Conservation (phyloP, 2,113 vertebrate genomes). For the Pampusana beccarii region DNA sequence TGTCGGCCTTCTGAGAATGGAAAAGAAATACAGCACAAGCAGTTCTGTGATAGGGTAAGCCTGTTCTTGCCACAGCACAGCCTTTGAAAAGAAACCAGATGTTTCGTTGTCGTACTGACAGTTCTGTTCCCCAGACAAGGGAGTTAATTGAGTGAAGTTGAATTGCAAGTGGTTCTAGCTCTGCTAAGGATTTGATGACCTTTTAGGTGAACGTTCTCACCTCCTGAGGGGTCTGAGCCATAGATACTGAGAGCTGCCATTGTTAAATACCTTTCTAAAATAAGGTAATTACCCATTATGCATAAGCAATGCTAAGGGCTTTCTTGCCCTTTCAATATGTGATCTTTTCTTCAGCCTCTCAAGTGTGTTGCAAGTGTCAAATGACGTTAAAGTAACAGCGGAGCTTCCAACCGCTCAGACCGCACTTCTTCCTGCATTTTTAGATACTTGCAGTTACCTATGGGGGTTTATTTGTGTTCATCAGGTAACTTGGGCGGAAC, state of each 20-base stretch:
- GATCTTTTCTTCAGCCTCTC: not conserved
- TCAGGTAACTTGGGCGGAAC: not conserved
- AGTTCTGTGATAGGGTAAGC: not conserved
- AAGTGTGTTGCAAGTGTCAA: not conserved
- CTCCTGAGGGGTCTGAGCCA: not conserved
- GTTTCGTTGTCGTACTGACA: not conserved
- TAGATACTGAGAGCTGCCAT: not conserved
- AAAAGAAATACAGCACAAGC: not conserved
- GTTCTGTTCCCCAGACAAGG: not conserved
- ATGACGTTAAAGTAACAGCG: not conserved
- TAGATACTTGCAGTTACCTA: not conserved
- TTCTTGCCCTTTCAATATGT: not conserved
- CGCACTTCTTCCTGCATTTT: not conserved
- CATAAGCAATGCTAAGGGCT: not conserved
- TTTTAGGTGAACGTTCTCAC: not conserved
- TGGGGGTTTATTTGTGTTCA: not conserved
- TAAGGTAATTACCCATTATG: not conserved
- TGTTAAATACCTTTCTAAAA: not conserved
- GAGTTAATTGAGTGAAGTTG: not conserved
- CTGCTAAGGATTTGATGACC: not conserved
- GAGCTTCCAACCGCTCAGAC: not conserved
- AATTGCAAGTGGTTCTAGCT: not conserved
- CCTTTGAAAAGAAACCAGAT: not conserved
- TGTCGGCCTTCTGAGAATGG: not conserved
- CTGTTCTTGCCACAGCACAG: not conserved